A percentile compares a stretch with the other conserved stretches of the same genome.
Evolutionary conservation across 2,113 vertebrate species (phyloP).

Genomic region (Myanophis thanlyinensis): DNA sequence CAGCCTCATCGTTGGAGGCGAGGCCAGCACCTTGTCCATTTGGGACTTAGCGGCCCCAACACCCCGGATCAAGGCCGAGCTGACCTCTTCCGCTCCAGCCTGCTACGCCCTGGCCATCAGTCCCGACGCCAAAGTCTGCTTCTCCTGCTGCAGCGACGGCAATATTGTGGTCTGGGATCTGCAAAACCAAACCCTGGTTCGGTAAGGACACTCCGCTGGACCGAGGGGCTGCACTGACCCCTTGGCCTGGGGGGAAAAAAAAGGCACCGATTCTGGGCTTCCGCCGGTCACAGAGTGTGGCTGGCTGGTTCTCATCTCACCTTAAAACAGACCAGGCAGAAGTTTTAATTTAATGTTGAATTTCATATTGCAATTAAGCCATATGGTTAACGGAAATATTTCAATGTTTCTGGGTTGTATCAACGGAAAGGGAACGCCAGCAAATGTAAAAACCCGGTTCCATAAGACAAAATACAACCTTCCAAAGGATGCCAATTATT

Average conservation of each 20-base stretch:
- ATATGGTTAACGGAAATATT: not conserved
- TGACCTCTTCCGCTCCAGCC: conserved; percentile 81
- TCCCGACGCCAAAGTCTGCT: conserved; percentile 87
- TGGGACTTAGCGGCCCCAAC: conserved; percentile 81
- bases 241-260: no score
- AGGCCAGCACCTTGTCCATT: conserved; percentile 83
- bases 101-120: conserved; percentile 87
- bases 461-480: not conserved
- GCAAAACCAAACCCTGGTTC: conserved; percentile 81
- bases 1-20: conserved; percentile 78
- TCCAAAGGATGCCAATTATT: not conserved
- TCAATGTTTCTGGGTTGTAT: not conserved
- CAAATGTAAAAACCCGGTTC: not conserved
- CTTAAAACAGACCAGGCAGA: not conserved
- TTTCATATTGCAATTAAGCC: not conserved
- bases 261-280: not conserved
- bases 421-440: not conserved
- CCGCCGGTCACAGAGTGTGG: no score
- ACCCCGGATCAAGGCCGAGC: conserved; percentile 83
- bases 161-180: conserved; percentile 87
- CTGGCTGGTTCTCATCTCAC: not conserved
- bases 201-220: conserved; percentile 50
- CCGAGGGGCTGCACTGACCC: not conserved
- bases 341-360: not conserved
- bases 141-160: conserved; percentile 87